These are phyloP conservation scores for Metalampra italica DNA, from an alignment of 2,888 invertebrate species.

Conservation along the genomic window DNA sequence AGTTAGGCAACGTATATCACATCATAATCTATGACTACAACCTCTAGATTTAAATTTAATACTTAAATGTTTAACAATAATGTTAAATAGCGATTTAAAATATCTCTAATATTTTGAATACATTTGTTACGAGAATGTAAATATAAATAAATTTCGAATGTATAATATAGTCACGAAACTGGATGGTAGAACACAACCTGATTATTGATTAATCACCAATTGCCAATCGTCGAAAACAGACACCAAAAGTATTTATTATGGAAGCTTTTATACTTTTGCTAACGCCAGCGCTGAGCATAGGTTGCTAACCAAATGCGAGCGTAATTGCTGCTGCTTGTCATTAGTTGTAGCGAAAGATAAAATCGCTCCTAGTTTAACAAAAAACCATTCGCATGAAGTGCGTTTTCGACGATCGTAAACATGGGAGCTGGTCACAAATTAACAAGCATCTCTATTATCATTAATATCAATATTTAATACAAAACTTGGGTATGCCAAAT, in stretches of 20 bases:
- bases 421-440: constrained; percentile 22
- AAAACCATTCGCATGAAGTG: too few relatives aligned
- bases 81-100: constrained; percentile 6
- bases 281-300: too few relatives aligned
- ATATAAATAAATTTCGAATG: constrained; percentile 1
- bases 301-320: too few relatives aligned
- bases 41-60: constrained; percentile 34
- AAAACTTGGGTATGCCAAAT: constrained; percentile 2
- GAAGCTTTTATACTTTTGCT: too few relatives aligned
- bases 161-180: constrained; percentile 9
- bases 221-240: too few relatives aligned
- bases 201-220: constrained; percentile 9
- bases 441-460: constrained; percentile 7
- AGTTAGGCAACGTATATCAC: constrained; percentile 68
- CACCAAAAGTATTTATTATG: too few relatives aligned
- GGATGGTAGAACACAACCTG: constrained; percentile 53
- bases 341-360: too few relatives aligned
- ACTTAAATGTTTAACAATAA: constrained; percentile 6
- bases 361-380: too few relatives aligned
- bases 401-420: too few relatives aligned
- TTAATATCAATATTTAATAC: background rate
- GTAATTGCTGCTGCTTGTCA: too few relatives aligned
- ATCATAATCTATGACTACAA: constrained; percentile 55
- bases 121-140: constrained; percentile 6
- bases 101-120: constrained; percentile 10